Evolutionary conservation across 2,888 invertebrate genomes (phyloP).

Genomic region (Epistrophella euchroma): DNA sequence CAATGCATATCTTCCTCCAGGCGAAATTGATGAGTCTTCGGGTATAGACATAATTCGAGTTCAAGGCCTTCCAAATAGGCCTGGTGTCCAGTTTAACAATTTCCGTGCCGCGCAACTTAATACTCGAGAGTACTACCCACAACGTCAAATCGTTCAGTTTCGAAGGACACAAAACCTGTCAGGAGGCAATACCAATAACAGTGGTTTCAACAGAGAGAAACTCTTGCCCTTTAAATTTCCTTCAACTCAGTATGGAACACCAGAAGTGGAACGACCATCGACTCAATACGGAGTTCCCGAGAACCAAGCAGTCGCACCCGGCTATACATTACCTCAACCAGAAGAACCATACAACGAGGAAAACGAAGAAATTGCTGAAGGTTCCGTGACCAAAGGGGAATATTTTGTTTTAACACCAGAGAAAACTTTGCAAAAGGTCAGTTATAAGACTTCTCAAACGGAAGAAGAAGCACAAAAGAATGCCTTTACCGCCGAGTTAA

Average conservation of each 20-base stretch:
- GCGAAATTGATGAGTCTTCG: slow-evolving; percentile 39
- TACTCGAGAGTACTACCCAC: slow-evolving; percentile 38
- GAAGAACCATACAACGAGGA: slow-evolving; percentile 32
- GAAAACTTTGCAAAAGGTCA: slow-evolving; percentile 82
- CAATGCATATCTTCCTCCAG: slow-evolving; percentile 78
- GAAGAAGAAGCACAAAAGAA: slow-evolving; percentile 79
- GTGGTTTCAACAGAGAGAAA: slow-evolving; percentile 32
- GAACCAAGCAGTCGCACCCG: neutral
- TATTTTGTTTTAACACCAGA: slow-evolving; percentile 83
- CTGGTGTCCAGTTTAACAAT: slow-evolving; percentile 41
- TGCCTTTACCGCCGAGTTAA: slow-evolving; percentile 82
- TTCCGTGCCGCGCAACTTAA: slow-evolving; percentile 39
- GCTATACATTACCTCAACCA: slow-evolving; percentile 35
- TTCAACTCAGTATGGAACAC: slow-evolving; percentile 36
- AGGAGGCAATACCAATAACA: slow-evolving; percentile 56
- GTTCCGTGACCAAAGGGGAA: slow-evolving; percentile 80
- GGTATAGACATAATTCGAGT: slow-evolving; percentile 50
- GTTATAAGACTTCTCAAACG: slow-evolving; percentile 81
- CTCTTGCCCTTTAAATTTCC: slow-evolving; percentile 36
- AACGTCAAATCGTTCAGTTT: slow-evolving; percentile 60
- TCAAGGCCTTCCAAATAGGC: slow-evolving; percentile 64
- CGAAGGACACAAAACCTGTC: slow-evolving; percentile 54
- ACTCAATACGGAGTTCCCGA: slow-evolving; percentile 52
- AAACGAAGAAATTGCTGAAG: slow-evolving; percentile 75
- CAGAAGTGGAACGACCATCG: slow-evolving; percentile 37